These are phyloP conservation scores for Macrotus californicus DNA, from an alignment of 2,113 vertebrate genomes.

Conservation along the genomic window DNA sequence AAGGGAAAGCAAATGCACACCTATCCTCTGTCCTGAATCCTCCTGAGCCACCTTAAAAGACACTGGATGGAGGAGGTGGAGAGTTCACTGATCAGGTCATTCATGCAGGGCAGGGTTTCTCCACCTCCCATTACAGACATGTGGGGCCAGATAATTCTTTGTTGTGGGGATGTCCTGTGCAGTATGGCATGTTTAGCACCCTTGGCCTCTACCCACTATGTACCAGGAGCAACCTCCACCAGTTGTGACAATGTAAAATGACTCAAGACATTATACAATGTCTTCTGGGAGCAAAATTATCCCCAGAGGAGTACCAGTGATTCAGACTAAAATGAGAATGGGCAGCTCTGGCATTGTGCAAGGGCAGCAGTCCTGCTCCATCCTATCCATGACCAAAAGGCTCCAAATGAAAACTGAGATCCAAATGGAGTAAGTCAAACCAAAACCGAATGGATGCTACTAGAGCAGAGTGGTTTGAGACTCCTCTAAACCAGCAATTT, in stretches of 20 bases:
- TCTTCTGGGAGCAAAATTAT: background rate
- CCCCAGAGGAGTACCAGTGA: background rate
- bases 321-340: background rate
- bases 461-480: background rate
- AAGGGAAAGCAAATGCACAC: background rate
- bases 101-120: background rate
- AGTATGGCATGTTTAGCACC: background rate
- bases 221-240: background rate
- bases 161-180: background rate
- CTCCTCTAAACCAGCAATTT: background rate
- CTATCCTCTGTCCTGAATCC: background rate
- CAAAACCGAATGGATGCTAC: background rate
- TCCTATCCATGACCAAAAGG: background rate
- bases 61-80: background rate
- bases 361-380: background rate
- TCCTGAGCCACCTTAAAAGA: background rate
- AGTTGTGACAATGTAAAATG: background rate
- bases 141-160: background rate
- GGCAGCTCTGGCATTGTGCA: too few relatives aligned
- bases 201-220: background rate
- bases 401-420: background rate
- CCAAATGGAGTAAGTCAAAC: background rate
- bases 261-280: background rate
- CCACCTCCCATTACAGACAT: background rate
- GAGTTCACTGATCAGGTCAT: rapidly evolving